Evolutionary conservation across 2,888 invertebrate genomes (phyloP), one percentile per base, ranked within the genome.

Genomic region (Apamea crenata): DNA sequence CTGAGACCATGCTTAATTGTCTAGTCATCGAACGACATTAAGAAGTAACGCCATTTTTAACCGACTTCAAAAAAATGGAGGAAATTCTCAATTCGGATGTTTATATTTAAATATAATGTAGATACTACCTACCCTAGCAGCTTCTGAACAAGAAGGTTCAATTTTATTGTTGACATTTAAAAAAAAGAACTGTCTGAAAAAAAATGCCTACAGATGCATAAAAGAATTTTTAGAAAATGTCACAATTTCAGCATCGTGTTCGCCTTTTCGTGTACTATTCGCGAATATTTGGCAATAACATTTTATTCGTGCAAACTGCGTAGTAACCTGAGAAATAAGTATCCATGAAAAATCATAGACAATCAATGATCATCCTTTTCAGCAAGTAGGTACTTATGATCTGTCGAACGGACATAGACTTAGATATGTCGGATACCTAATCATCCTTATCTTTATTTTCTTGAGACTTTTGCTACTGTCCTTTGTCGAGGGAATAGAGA

Each of bases 311-410:
- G 18, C 25, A n/a, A 71, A 75, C 47, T 65, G 66, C 36, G 29
- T 61, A 63, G 16, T 71, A 59, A 36, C 59, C 36, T 71, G 59
- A 59, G 12, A 75, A 56, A 25, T 12, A 44, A 74, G 53, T 56
- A 1, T 25, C n/a, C 50, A 53, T 40, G 53, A 25, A 32, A 56
- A 40, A 59, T 21, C 12, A 61, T 53, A 59, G 36, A 44, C 32
- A 53, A 67, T 63, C 32, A 74, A 70, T 50, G n/a, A 70, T 66
- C 18, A 70, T 32, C 40, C 4, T 74, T 21, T 70, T 71, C 47
- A 59, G 25, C 44, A 36, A 74, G 29, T 53, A 66, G 29, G 25
- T 67, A 50, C 18, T 21, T 61, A 47, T 44, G 44, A 21, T n/a
- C 29, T 56, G 44, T 47, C 25, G 12, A 29, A 40, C 8, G 40